A percentile compares a stretch with the other conserved stretches of the same genome.
Conservation (phyloP, 2,888 invertebrate genomes). For the Gortyna flavago region DNA sequence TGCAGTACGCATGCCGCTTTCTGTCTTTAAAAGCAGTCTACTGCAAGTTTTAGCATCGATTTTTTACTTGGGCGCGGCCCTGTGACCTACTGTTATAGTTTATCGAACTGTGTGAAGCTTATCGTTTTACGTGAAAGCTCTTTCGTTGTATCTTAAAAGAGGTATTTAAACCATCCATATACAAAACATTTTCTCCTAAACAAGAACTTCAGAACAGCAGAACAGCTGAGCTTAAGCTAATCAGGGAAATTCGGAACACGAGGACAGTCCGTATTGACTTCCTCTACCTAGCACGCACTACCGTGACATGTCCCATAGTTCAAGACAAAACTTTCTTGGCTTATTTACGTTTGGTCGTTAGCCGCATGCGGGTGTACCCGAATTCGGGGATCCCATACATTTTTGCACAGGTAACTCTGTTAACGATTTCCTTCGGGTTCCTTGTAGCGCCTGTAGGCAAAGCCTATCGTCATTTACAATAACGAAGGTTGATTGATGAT, state of each 20-base stretch:
- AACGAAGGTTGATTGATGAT: background rate
- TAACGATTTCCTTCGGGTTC: background rate
- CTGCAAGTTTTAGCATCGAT: background rate
- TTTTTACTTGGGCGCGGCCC: background rate
- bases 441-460: background rate
- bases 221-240: constrained; percentile 4
- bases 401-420: background rate
- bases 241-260: constrained; percentile 10
- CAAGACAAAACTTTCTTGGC: background rate
- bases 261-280: background rate
- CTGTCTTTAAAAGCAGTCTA: constrained; percentile 1
- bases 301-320: background rate
- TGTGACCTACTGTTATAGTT: background rate
- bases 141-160: background rate
- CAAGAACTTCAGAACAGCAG: background rate
- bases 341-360: background rate
- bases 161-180: constrained; percentile 11
- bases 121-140: background rate
- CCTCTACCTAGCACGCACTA: background rate
- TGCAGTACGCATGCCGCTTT: constrained; percentile 7
- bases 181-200: constrained; percentile 2
- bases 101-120: background rate
- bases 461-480: background rate
- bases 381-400: background rate
- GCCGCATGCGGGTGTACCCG: background rate